Evolutionary conservation across 2,113 vertebrate species (phyloP), one percentile per base, ranked within the genome.

Genomic region (Odontophorus gujanensis): DNA sequence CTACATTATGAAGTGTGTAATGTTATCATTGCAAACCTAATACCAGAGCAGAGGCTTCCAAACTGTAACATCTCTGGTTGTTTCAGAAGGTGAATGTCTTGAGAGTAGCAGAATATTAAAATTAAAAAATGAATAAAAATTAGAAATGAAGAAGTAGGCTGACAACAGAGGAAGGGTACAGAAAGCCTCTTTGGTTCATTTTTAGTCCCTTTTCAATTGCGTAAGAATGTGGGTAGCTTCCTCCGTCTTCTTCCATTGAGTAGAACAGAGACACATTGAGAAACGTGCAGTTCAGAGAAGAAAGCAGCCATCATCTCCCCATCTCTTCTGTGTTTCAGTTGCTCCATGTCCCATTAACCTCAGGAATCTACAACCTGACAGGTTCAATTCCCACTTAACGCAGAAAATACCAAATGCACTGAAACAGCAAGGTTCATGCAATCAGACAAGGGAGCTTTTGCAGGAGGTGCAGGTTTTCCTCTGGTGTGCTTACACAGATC

Each of bases 251-350:
- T 42, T 25, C 71, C 34, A 7, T 6, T 36, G 28, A 65, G 45
- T 2, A 63, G 58, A 1, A 32, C 0, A 0, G 32, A 6, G 20
- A 51, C 9, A 5, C 0, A 40, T 61, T 45, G 73, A 51, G 84
- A 30, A 28, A 4, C 57, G 13, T 6, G n/a, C 36, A 88, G 38
- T 65, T 68, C 55, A 53, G 30, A 48, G 36, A 68, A 47, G 59
- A 75, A 40, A 65, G 57, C 77, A 78, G 32, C 13, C 30, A 24
- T 38, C 58, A 17, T 6, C 53, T 76, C 48, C 36, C 47, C 30
- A 14, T 8, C 48, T 76, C 53, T 34, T 47, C 30, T 40, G 20
- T n/a, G n/a, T 25, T 43, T 34, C 25, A 53, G 67, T 45, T 57
- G 75, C 57, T 85, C 72, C n/a, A 55, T 67, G 45, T 68, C 62